Evolutionary conservation across 2,888 invertebrate species (phyloP), one percentile per base, ranked within the genome.

Genomic region (Papilio protenor): DNA sequence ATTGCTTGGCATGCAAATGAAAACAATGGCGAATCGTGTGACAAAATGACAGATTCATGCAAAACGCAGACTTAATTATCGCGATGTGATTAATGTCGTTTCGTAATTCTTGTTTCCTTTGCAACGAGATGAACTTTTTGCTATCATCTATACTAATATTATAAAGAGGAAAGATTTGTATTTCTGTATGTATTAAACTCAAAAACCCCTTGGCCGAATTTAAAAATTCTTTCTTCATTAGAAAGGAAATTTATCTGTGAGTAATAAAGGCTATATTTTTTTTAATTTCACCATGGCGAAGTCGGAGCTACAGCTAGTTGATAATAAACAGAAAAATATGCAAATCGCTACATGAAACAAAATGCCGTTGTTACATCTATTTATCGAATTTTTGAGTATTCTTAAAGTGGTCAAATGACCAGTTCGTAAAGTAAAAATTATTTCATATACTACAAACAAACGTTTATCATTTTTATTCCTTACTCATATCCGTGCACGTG

Each of bases 1-100:
- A 81, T 81, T 77, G 81, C 81, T 83, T 82, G 84, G 85, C 87
- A 92, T 92, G 92, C 91, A 91, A 92, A 92, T 92, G 83, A 87
- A 78, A 87, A 91, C 91, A 92, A 92, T 92, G 81, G 90, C 73
- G 73, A 83, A 83, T 84, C 87, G 84, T 90, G 89, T 86, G 89
- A 91, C 90, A 90, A 85, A 83, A 79, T 79, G 87, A 89, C 84
- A 86, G 85, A 78, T 79, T 77, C 49, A 66, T 55, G 78, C 59
- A 75, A 77, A 77, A 40, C 59, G 45, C 45, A 55, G 27, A 11
- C 5, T 6, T 74, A 77, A 79, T 76, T 75, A 81, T 76, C 76
- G 75, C 70, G 4, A 52, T 73, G 64, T 66, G 52, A 66, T 73
- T 79, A 78, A 77, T 74, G 59, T 47, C 21, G 47, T 76, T 70